Evolutionary conservation across 2,113 vertebrate species (phyloP).

Genomic region (Poicephalus gulielmi): DNA sequence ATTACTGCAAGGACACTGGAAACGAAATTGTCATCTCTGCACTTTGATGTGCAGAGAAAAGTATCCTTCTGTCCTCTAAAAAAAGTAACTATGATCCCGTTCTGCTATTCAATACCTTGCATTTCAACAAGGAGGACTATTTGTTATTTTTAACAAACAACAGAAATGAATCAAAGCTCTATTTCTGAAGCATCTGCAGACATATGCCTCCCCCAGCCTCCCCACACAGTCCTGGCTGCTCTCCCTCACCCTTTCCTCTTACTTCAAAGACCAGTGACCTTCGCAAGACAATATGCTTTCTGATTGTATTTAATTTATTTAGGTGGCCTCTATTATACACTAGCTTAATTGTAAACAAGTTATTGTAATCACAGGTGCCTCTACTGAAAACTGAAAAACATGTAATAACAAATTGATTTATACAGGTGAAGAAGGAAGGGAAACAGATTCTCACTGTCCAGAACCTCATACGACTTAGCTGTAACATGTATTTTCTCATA

Average conservation of each 20-base stretch:
- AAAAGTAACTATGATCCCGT: background rate
- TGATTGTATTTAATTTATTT: background rate
- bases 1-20: background rate
- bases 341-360: background rate
- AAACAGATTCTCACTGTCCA: background rate
- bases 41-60: background rate
- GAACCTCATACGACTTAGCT: background rate
- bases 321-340: background rate
- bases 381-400: background rate
- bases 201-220: background rate
- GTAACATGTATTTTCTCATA: background rate
- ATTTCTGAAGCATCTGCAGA: background rate
- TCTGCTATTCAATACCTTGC: background rate
- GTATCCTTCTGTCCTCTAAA: background rate
- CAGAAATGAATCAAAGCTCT: constrained; percentile 19
- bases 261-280: background rate
- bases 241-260: background rate
- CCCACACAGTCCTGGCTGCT: background rate
- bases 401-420: background rate
- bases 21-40: background rate
- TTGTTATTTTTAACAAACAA: constrained; percentile 3
- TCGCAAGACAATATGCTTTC: background rate
- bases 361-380: background rate
- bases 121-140: background rate
- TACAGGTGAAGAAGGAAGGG: background rate